These are phyloP conservation scores for Enteromius radiatus DNA, from an alignment of 2,797 vertebrate genomes.

Conservation along the genomic window DNA sequence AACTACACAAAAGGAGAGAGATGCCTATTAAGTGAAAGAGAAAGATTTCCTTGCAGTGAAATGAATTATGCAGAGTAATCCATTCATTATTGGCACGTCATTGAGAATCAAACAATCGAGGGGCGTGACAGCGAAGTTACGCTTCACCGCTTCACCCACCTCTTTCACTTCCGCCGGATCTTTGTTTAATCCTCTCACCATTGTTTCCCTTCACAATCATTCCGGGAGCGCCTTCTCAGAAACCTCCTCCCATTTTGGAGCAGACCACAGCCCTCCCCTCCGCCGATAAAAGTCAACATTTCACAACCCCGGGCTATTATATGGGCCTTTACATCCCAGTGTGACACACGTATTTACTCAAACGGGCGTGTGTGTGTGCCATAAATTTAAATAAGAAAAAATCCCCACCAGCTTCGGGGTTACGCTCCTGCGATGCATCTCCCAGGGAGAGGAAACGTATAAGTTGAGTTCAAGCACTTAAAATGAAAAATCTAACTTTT, in stretches of 20 bases:
- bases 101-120: constrained; percentile 31
- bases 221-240: constrained; percentile 19
- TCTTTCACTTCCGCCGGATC: constrained; percentile 48
- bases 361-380: constrained; percentile 62
- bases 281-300: constrained; percentile 62
- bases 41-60: not conserved
- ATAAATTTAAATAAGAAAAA: constrained; percentile 57
- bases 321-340: constrained; percentile 47
- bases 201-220: constrained; percentile 34
- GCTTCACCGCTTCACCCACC: constrained; percentile 24
- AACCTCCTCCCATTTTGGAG: constrained; percentile 28
- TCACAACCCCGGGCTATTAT: constrained; percentile 61
- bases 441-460: not conserved
- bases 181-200: constrained; percentile 43
- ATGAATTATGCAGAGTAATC: constrained; percentile 9
- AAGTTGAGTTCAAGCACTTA: not conserved
- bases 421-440: constrained; percentile 43
- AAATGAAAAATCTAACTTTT: not conserved
- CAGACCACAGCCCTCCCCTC: constrained; percentile 21
- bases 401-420: constrained; percentile 45
- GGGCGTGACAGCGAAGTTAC: constrained; percentile 4
- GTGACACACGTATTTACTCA: constrained; percentile 69
- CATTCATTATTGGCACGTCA: constrained; percentile 20
- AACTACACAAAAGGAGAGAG: not conserved
- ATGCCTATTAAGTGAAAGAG: not conserved